Evolutionary conservation across 2,888 invertebrate species (phyloP), one percentile per base, ranked within the genome.

Genomic region (Marasmarcha lunaedactyla): DNA sequence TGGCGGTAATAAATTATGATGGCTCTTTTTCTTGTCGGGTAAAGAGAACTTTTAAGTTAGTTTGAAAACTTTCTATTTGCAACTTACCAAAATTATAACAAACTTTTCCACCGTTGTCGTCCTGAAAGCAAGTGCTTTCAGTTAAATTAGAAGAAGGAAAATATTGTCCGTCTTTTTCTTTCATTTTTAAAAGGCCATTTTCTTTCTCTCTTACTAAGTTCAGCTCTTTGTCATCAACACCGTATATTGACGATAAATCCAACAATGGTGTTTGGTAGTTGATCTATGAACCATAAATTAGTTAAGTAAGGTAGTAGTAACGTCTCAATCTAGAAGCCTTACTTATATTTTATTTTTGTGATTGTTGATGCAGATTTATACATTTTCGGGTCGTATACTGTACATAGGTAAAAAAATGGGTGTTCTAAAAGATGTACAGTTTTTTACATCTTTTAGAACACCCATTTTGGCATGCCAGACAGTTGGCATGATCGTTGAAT

Each of bases 241-340:
- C 74, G 33, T 76, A 77, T 41, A 77, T 56, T 11, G 65, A 67
- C 13, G 76, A 77, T 7, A 77, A 54, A 49, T 76, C 76, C 33
- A 74, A 42, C 9, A 66, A 37, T 2, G 74, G 76, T 2, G 76
- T 74, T 63, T 74, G 73, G 14, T 58, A 61, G 45, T 74, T 74
- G 15, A 76, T 65, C 76, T 77, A 47, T 36, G 55, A 47, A 43
- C 36, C 20, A 42, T 38, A 42, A 35, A 38, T 20, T 11, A n/a
- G n/a, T n/a, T n/a, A n/a, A n/a, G n/a, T n/a, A n/a, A n/a, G n/a
- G n/a, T n/a, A n/a, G n/a, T n/a, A n/a, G n/a, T n/a, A n/a, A n/a
- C n/a, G n/a, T n/a, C n/a, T n/a, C n/a, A n/a, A n/a, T n/a, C n/a
- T n/a, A n/a, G n/a, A n/a, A n/a, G n/a, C n/a, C n/a, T n/a, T n/a